Evolutionary conservation across 2,797 vertebrate species (phyloP), one percentile per base, ranked within the genome.

Genomic region (Orientallactaga sibirica): DNA sequence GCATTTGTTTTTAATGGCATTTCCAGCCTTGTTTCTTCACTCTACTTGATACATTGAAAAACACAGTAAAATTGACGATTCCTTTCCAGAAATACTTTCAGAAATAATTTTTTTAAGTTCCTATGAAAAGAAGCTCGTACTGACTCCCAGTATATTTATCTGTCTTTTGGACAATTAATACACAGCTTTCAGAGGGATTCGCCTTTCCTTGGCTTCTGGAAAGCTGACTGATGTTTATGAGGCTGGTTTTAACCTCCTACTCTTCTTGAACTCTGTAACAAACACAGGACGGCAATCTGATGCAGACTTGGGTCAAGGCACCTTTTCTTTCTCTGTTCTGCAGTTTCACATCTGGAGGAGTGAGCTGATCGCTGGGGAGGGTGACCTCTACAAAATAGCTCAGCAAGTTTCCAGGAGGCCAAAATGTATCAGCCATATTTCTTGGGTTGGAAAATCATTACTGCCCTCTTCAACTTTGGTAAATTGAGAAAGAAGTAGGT

Each of bases 401-500:
- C 9, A 64, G 52, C 11, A 90, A 73, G 76, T 71, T 93, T 88
- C 58, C 22, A 75, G 19, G 25, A 86, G 61, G 27, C 52, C 76
- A 27, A 7, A 66, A 25, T 18, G n/a, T 15, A 20, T 19, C 61
- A 78, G 55, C 37, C 29, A 0, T 61, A 85, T 82, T 94, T 92
- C 43, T 90, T 82, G 66, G 24, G 8, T 27, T 67, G 55, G 18
- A 71, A 84, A 64, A 55, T 76, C 37, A 25, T 58, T 62, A 18
- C 19, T 71, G 43, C 48, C 66, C 64, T 97, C 73, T 88, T 93
- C 66, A 81, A 68, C 64, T 85, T 5, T 18, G 24, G 20, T 79
- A 88, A 91, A 75, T 75, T 93, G 48, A 75, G 52, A 74, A 95
- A 89, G 83, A 78, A 81, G 33, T 27, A 90, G 58, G 68, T 74